Percentiles rank a stretch among this genome's conserved stretches.
Conservation (phyloP, 2,888 invertebrate genomes). For the Chrysotoxum bicinctum region DNA sequence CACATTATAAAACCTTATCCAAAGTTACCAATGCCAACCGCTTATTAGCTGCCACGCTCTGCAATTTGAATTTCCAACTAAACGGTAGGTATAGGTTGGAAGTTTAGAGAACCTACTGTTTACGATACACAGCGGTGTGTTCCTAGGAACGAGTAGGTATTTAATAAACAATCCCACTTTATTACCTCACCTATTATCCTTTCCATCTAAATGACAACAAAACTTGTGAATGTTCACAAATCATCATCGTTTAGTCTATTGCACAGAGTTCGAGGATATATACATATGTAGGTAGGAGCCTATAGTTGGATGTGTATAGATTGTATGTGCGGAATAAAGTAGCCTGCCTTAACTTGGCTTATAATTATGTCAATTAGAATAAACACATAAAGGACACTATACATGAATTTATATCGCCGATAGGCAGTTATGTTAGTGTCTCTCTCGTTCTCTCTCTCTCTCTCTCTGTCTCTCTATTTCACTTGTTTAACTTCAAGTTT, state of each 20-base stretch:
- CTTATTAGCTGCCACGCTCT: conserved; percentile 64
- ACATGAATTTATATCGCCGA: conserved; percentile 33
- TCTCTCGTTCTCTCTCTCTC: not conserved
- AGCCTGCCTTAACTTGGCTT: conserved; percentile 54
- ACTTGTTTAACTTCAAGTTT: conserved; percentile 20
- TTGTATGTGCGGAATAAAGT: conserved; percentile 19
- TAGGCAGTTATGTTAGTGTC: conserved; percentile 15
- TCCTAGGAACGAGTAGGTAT: conserved; percentile 35
- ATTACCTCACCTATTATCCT: conserved; percentile 71
- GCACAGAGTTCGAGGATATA: not conserved
- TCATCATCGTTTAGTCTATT: conserved; percentile 62
- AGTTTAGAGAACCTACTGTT: not conserved
- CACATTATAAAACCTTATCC: conserved; percentile 42
- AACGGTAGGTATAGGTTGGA: not conserved
- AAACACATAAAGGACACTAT: conserved; percentile 28
- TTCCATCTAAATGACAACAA: conserved; percentile 69
- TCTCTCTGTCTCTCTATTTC: not conserved
- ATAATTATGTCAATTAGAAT: conserved; percentile 72
- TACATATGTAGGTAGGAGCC: not conserved
- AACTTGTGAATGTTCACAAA: conserved; percentile 73
- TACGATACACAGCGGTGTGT: not conserved
- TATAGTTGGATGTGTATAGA: not conserved
- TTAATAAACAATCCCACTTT: conserved; percentile 72
- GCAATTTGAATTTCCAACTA: conserved; percentile 66
- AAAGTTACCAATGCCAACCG: conserved; percentile 55